Evolutionary conservation across 2,888 invertebrate species (phyloP).

Genomic region (Timema podura): DNA sequence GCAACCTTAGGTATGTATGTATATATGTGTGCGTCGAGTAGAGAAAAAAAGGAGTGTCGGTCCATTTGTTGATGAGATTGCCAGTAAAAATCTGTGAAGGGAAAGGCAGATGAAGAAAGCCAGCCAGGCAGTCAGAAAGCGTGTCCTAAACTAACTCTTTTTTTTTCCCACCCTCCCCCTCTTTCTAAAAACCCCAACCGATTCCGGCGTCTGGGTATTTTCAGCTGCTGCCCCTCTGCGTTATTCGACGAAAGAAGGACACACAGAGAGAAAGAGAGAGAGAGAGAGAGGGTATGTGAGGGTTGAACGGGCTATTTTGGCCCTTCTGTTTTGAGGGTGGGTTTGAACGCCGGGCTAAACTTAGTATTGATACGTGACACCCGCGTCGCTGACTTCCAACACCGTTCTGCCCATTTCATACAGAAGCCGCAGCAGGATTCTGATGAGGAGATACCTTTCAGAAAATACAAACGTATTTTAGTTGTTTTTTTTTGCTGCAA

Average conservation of each 20-base stretch:
- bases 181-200: background rate
- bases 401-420: too few species aligned
- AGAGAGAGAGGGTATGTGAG: background rate
- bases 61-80: slow-evolving; percentile 14
- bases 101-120: slow-evolving; percentile 1
- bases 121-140: slow-evolving; percentile 2
- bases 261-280: too few species aligned
- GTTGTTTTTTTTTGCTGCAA: too few species aligned
- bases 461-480: too few species aligned
- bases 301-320: slow-evolving; percentile 4
- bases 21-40: background rate
- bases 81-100: background rate
- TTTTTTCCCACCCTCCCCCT: background rate
- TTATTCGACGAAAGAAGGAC: background rate
- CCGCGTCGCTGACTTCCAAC: background rate
- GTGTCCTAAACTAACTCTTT: background rate
- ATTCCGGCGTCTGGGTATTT: slow-evolving; percentile 9
- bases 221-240: slow-evolving; percentile 7
- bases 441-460: too few species aligned
- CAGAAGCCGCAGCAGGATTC: too few species aligned
- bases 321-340: slow-evolving; percentile 3
- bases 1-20: too few species aligned
- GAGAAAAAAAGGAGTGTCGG: slow-evolving; percentile 4
- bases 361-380: slow-evolving; percentile 11
- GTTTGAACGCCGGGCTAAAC: background rate